Evolutionary conservation across 2,888 invertebrate genomes (phyloP).

Genomic region (Venusia cambrica): DNA sequence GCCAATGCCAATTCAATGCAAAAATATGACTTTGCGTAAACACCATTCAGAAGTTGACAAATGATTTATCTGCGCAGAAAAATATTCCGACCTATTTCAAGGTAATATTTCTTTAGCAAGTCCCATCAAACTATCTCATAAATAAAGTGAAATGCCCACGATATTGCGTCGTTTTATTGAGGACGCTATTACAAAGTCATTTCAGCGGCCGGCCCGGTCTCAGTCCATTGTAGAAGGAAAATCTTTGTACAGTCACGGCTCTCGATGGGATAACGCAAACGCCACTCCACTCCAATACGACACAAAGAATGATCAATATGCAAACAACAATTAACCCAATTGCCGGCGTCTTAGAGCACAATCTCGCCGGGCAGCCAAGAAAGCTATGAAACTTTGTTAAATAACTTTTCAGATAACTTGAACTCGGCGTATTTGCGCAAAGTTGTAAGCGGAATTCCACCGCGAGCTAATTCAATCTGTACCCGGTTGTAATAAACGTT

Average conservation of each 20-base stretch:
- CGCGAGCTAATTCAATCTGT: constrained; percentile 78
- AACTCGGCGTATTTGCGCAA: constrained; percentile 76
- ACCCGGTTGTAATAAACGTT: constrained; percentile 78
- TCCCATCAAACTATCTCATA: constrained; percentile 51
- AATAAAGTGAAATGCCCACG: constrained; percentile 63
- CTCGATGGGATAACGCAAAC: constrained; percentile 79
- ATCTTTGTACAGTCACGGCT: constrained; percentile 81
- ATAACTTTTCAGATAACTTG: constrained; percentile 82
- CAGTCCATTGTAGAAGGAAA: constrained; percentile 78
- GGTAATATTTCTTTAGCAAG: constrained; percentile 42
- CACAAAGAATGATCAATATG: constrained; percentile 44
- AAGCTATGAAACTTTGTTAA: constrained; percentile 82
- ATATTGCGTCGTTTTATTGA: constrained; percentile 72
- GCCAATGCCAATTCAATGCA: constrained; percentile 14
- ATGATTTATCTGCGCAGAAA: constrained; percentile 24
- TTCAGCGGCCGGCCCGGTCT: constrained; percentile 70
- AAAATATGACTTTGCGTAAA: constrained; percentile 18
- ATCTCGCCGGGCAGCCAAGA: constrained; percentile 63
- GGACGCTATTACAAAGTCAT: constrained; percentile 77
- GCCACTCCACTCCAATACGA: constrained; percentile 49
- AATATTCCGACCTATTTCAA: constrained; percentile 25
- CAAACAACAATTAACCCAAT: constrained; percentile 68
- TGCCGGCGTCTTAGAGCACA: constrained; percentile 54
- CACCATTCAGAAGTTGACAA: constrained; percentile 21
- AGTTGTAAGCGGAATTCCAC: constrained; percentile 75